Evolutionary conservation across 1,140 invertebrate species (phyloP).

Genomic region (Charaxes varanes): DNA sequence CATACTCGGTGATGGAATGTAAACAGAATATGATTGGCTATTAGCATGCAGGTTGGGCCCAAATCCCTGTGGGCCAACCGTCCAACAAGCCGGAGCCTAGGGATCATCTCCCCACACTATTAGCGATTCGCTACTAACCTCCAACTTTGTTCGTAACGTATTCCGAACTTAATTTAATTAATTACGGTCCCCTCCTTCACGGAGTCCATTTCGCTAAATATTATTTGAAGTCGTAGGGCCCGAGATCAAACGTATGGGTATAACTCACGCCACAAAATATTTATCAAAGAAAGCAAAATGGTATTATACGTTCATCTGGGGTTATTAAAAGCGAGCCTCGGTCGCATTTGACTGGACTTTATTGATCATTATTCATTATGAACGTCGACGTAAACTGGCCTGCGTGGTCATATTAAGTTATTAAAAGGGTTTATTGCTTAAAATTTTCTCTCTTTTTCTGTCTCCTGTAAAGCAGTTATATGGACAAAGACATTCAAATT

Average conservation of each 20-base stretch:
- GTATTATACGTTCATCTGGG: constrained; percentile 25
- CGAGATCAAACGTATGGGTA: constrained; percentile 31
- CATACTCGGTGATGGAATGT: constrained; percentile 71
- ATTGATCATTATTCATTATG: constrained; percentile 65
- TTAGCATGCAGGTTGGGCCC: constrained; percentile 51
- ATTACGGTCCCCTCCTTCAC: constrained; percentile 54
- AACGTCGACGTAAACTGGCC: constrained; percentile 43
- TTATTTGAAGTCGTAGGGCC: constrained; percentile 46
- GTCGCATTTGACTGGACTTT: constrained; percentile 46
- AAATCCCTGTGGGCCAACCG: constrained; percentile 38
- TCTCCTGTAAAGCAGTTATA: too few species aligned
- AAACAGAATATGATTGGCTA: constrained; percentile 74
- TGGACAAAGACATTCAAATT: too few species aligned
- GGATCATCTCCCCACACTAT: constrained; percentile 62
- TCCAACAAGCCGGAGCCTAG: constrained; percentile 19
- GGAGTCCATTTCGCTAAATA: constrained; percentile 64
- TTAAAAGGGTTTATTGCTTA: constrained; percentile 47
- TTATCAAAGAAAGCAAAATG: constrained; percentile 42
- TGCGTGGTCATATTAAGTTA: constrained; percentile 45
- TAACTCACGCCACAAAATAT: constrained; percentile 34
- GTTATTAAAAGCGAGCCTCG: constrained; percentile 31
- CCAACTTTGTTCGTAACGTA: constrained; percentile 64
- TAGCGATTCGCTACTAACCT: constrained; percentile 59
- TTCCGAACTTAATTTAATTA: constrained; percentile 71
- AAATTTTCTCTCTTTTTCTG: too few species aligned